Conservation (phyloP, 2,113 vertebrate genomes). For the Malurus melanocephalus region DNA sequence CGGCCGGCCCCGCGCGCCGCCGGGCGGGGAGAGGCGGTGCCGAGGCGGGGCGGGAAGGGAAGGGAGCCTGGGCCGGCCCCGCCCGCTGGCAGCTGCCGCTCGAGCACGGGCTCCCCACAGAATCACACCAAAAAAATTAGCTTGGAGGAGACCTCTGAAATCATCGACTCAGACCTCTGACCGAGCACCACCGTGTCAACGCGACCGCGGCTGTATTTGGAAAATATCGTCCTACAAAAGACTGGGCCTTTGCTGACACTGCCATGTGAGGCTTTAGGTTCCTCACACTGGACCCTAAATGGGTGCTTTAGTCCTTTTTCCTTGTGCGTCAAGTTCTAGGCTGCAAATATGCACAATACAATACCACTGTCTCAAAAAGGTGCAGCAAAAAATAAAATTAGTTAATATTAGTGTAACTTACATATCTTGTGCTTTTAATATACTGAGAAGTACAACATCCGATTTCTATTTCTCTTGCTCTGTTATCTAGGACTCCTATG, state of each 20-base stretch:
- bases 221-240: background rate
- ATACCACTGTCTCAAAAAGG: background rate
- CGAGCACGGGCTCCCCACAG: fast-evolving
- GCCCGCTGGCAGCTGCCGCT: fast-evolving
- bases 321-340: background rate
- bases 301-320: background rate
- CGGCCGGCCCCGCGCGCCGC: background rate
- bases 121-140: fast-evolving
- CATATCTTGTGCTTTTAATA: background rate
- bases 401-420: background rate
- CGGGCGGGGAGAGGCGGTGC: background rate
- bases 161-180: fast-evolving
- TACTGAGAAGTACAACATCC: background rate
- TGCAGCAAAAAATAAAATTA: background rate
- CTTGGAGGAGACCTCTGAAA: fast-evolving
- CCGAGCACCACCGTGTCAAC: background rate
- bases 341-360: background rate
- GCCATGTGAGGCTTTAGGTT: background rate
- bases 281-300: background rate
- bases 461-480: background rate
- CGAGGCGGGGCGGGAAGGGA: background rate
- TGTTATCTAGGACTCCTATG: background rate
- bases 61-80: background rate
- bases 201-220: background rate
- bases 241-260: background rate